Base-by-base conservation (phyloP, 92 coral and sea anemone species). In the Anthopleura xanthogrammica region DNA sequence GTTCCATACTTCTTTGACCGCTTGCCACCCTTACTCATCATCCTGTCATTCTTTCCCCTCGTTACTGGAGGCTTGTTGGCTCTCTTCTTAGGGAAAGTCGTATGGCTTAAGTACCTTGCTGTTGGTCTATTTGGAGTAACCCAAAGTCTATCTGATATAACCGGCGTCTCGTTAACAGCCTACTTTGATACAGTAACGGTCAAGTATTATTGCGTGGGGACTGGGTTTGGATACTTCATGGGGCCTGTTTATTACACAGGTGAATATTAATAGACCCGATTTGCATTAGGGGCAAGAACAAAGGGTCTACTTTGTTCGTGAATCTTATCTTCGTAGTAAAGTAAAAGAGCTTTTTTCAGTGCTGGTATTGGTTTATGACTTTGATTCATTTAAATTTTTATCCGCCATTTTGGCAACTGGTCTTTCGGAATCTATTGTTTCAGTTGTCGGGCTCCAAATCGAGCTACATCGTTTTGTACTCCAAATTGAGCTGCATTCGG, bases 81-180 rank as follows among this genome's bases (percentile, higher is more conserved):
- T 75, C n/a, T 46, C 16, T 16, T 43, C 2, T 14, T 75, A 29
- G 22, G 20, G 14, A 75, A 41, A 46, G 42, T 7, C 6, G 23
- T 46, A 12, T 42, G 79, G 79, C 3, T 43, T 12, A 41, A 7
- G 36, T 75, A 42, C 60, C 58, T 43, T 42, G 60, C n/a, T 16
- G 36, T 43, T 46, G 56, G 3, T 16, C 22, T 75, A n/a, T 9
- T 75, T 29, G 77, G 77, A 43, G 7, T 39, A 29, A 13, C 54
- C 29, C 52, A 22, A 22, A 22, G 29, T 22, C 36, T 64, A 4
- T 19, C 71, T 19, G 71, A 64, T 17, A 24, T 64, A 9, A 64
- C 71, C n/a, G 71, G 23, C 19, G 71, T 64, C 71, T 64, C 71
- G 71, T 20, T 39, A 72, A 72, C 77, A 72, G 77, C 77, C 29